A percentile compares a stretch with the other conserved stretches of the same genome.
phyloP scores from a whole-genome alignment of 2,888 invertebrate genomes.

The Criorhina ranunculi region DNA sequence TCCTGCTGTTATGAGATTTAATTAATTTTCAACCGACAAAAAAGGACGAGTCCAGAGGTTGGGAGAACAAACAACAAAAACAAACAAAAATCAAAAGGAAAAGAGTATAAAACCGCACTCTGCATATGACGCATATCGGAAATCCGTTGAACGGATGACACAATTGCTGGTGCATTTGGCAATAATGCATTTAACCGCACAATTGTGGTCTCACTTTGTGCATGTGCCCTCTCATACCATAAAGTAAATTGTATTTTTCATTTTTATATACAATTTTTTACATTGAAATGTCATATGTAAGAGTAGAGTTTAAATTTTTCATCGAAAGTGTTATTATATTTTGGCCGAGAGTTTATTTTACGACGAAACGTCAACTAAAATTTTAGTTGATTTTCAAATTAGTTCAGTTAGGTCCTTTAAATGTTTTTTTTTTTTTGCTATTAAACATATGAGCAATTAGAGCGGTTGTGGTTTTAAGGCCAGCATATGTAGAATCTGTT shows the following conservation, averaged over 20 bases:
- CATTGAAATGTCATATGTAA: background rate
- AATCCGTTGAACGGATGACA: slow-evolving; percentile 62
- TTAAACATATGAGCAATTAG: background rate
- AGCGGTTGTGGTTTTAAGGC: background rate
- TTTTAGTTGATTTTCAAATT: slow-evolving; percentile 29
- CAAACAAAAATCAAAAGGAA: slow-evolving; percentile 8
- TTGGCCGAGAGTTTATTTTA: slow-evolving; percentile 4
- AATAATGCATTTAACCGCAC: slow-evolving; percentile 65
- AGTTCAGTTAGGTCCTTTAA: background rate
- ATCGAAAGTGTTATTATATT: slow-evolving; percentile 26
- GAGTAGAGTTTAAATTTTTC: slow-evolving; percentile 5
- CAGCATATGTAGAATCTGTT: background rate
- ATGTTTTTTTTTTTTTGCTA: background rate
- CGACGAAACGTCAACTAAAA: background rate
- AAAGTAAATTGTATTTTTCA: slow-evolving; percentile 50
- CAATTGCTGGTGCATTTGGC: slow-evolving; percentile 67
- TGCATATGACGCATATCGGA: slow-evolving; percentile 66
- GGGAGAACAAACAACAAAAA: background rate
- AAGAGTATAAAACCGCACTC: slow-evolving; percentile 43
- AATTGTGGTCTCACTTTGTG: slow-evolving; percentile 46
- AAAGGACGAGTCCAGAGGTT: background rate
- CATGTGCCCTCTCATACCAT: slow-evolving; percentile 38
- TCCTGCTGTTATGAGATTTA: slow-evolving; percentile 41
- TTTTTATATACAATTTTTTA: slow-evolving; percentile 5
- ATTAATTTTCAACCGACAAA: slow-evolving; percentile 29